Conservation (phyloP, 2,113 vertebrate genomes). For the Tapirus terrestris region DNA sequence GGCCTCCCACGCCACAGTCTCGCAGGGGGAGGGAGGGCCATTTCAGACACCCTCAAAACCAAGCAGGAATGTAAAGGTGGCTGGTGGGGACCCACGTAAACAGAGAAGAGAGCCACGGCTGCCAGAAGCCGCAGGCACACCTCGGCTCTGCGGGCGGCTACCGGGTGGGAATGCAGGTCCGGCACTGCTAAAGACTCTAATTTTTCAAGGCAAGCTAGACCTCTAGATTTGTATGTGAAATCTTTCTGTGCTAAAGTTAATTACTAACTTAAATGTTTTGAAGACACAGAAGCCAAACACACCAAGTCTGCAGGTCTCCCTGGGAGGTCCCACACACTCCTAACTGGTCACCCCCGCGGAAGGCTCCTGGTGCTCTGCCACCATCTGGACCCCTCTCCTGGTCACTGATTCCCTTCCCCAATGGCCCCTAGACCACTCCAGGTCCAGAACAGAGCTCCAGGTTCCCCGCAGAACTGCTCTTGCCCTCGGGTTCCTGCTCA, state of each 20-base stretch:
- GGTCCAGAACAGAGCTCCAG: background rate
- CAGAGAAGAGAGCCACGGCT: background rate
- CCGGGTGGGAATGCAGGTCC: background rate
- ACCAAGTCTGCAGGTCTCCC: background rate
- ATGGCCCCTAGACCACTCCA: background rate
- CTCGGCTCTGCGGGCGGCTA: fast-evolving
- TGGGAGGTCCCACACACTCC: background rate
- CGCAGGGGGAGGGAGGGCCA: background rate
- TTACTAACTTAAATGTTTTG: background rate
- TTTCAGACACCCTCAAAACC: background rate
- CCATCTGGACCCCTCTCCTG: background rate
- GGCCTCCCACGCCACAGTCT: background rate
- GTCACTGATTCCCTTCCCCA: background rate
- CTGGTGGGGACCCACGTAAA: background rate
- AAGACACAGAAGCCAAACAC: background rate
- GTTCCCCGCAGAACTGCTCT: background rate
- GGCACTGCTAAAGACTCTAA: background rate
- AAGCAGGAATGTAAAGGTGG: background rate
- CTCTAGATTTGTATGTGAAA: background rate
- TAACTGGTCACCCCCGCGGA: background rate
- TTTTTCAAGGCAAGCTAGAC: background rate
- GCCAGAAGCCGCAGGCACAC: background rate
- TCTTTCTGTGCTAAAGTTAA: background rate
- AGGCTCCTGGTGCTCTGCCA: background rate
- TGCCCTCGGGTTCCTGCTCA: background rate